Conservation (phyloP, 2,797 vertebrate species). For the Peromyscus eremicus region DNA sequence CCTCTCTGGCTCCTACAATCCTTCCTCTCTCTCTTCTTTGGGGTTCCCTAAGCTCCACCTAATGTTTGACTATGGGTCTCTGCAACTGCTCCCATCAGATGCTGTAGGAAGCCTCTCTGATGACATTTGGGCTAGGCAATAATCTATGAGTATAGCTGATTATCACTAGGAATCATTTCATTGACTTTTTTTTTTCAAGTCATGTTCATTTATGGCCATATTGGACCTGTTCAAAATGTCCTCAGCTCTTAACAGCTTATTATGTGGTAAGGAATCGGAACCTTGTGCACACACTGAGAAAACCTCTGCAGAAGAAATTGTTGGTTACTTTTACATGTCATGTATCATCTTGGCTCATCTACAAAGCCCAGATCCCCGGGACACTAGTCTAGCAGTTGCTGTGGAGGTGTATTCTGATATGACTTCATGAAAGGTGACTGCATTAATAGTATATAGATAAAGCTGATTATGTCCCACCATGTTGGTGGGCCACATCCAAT, state of each 20-base stretch:
- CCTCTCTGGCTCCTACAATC: not conserved
- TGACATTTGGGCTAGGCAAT: not conserved
- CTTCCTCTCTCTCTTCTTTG: not conserved
- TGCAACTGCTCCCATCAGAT: not conserved
- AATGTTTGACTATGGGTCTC: not conserved
- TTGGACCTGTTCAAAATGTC: too few relatives aligned
- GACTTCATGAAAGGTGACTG: not conserved
- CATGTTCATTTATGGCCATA: not conserved
- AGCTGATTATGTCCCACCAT: not conserved
- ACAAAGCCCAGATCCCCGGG: not conserved
- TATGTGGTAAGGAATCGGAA: not conserved
- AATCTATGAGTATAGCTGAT: not conserved
- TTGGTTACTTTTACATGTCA: not conserved
- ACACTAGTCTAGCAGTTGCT: not conserved
- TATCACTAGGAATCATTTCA: not conserved
- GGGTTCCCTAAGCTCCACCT: not conserved
- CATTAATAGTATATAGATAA: not conserved
- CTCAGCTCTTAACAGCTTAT: not conserved
- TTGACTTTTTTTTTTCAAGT: not conserved
- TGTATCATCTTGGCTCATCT: not conserved
- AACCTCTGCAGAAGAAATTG: not conserved
- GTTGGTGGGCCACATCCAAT: not conserved
- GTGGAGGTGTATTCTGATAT: not conserved
- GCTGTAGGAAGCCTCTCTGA: not conserved
- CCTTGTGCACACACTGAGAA: accelerated